Percentiles rank a stretch among this genome's conserved stretches.
Evolutionary conservation across 2,888 invertebrate genomes (phyloP).

Genomic region (Cistogaster globosa): DNA sequence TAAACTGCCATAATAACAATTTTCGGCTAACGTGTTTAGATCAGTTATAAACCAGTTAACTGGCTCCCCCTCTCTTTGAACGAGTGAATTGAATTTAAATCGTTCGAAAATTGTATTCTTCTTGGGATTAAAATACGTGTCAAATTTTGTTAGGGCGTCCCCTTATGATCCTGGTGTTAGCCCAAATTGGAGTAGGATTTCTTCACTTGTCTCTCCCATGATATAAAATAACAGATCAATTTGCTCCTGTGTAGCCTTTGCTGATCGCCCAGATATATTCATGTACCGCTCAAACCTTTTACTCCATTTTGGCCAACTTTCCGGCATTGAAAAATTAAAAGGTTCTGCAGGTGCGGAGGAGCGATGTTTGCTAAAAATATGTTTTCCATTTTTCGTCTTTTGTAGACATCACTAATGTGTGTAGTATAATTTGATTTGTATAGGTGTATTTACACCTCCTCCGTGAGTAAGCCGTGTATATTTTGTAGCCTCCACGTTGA

Average conservation of each 20-base stretch:
- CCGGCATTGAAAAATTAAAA: background rate
- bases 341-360: background rate
- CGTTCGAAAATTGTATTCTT: slow-evolving; percentile 14
- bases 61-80: slow-evolving; percentile 14
- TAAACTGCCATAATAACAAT: slow-evolving; percentile 1
- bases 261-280: too few species aligned
- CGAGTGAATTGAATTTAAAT: slow-evolving; percentile 22
- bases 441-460: too few species aligned
- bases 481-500: too few species aligned
- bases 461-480: too few species aligned
- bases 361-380: background rate
- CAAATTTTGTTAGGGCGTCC: background rate
- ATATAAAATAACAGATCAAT: background rate
- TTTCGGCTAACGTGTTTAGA: slow-evolving; percentile 38
- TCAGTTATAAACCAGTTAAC: slow-evolving; percentile 22
- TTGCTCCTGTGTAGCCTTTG: background rate
- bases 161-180: background rate
- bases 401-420: too few species aligned
- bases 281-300: too few species aligned
- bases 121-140: slow-evolving; percentile 37
- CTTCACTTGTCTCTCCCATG: background rate
- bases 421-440: too few species aligned
- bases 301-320: background rate
- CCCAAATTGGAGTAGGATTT: background rate
- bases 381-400: background rate